Evolutionary conservation across 1,140 invertebrate species (phyloP).

Genomic region (Neoseiulus cucumeris): DNA sequence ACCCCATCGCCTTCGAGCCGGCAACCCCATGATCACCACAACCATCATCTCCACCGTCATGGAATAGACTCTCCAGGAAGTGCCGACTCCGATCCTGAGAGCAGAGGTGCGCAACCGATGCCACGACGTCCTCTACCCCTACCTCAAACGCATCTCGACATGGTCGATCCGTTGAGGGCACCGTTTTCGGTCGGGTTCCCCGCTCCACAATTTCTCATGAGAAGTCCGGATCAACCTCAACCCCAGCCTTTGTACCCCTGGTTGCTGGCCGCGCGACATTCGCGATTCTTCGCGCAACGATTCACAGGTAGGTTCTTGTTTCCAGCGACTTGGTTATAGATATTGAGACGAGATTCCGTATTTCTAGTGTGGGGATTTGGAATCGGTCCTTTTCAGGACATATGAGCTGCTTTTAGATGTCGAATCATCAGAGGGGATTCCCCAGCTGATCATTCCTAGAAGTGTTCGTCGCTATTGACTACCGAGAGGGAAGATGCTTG

Average conservation of each 20-base stretch:
- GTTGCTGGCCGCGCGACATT: background rate
- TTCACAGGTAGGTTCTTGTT: background rate
- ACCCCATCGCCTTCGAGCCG: background rate
- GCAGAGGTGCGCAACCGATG: too few relatives aligned
- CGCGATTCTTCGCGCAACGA: background rate
- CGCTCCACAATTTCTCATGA: background rate
- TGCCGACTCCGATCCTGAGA: background rate
- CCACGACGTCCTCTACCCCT: background rate
- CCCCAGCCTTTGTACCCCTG: background rate
- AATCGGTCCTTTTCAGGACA: too few relatives aligned
- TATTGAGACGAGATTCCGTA: too few relatives aligned
- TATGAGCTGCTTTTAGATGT: too few relatives aligned
- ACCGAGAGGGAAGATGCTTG: too few relatives aligned
- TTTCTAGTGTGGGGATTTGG: too few relatives aligned
- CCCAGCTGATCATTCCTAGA: too few relatives aligned
- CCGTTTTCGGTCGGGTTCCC: background rate
- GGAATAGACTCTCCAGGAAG: conserved; percentile 1
- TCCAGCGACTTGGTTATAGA: too few relatives aligned
- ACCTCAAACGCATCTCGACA: background rate
- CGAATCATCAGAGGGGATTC: too few relatives aligned
- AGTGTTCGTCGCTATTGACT: too few relatives aligned
- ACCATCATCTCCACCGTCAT: background rate
- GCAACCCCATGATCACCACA: background rate
- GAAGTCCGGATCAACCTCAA: background rate
- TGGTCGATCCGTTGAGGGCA: background rate